Conservation (phyloP, 2,113 vertebrate species). For the Callithrix jacchus region DNA sequence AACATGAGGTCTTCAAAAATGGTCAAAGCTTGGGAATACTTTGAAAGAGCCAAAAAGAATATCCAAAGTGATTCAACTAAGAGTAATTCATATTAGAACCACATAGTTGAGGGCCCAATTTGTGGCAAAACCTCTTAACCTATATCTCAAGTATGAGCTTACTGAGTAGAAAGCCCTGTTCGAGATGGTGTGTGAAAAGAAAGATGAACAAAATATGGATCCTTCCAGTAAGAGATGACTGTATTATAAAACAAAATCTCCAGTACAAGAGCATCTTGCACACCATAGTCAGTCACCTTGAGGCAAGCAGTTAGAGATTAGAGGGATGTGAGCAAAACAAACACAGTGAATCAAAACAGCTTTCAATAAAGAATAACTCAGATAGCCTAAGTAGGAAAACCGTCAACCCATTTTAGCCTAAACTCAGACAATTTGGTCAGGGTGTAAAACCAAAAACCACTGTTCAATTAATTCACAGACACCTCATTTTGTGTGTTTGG, state of each 20-base stretch:
- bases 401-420: not conserved
- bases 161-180: not conserved
- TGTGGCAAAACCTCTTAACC: not conserved
- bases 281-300: not conserved
- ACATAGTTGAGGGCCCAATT: not conserved
- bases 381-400: not conserved
- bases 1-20: not conserved
- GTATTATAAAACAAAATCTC: not conserved
- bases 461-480: not conserved
- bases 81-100: not conserved
- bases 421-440: not conserved
- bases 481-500: constrained; percentile 2
- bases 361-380: not conserved
- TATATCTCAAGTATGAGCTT: not conserved
- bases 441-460: not conserved
- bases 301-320: not conserved
- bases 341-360: constrained; percentile 9
- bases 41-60: not conserved
- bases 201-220: not conserved
- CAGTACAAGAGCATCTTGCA: not conserved
- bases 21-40: not conserved
- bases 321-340: not conserved
- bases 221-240: not conserved
- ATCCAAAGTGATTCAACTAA: not conserved
- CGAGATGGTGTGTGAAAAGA: not conserved